These are phyloP conservation scores for Chionodraco myersi DNA, from an alignment of 2,113 vertebrate genomes.

Conservation along the genomic window DNA sequence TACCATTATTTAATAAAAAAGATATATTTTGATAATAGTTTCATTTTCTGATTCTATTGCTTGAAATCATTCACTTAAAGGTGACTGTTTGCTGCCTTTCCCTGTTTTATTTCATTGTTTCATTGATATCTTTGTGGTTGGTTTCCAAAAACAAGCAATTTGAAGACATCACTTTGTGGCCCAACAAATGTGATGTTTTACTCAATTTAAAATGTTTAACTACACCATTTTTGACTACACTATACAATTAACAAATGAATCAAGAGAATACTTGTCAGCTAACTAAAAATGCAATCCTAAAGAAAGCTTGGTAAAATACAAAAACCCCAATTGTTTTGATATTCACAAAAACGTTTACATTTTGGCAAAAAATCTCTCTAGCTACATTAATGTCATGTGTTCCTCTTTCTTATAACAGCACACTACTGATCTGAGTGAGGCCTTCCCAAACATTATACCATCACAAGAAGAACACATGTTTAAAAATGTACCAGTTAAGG, in stretches of 20 bases:
- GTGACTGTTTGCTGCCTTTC: background rate
- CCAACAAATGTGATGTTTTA: background rate
- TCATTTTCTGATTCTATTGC: background rate
- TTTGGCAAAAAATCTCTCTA: background rate
- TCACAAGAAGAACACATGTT: background rate
- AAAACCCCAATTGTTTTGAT: background rate
- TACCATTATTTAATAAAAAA: too few species aligned
- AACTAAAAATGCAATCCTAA: background rate
- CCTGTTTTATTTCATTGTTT: background rate
- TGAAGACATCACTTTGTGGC: background rate
- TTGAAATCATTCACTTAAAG: background rate
- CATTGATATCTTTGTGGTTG: background rate
- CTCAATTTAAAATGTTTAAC: too few species aligned
- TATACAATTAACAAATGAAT: background rate
- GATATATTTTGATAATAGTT: too few species aligned
- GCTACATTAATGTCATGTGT: background rate
- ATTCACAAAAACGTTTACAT: background rate
- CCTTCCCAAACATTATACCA: background rate
- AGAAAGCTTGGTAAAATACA: background rate
- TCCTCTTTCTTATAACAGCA: slow-evolving; percentile 10
- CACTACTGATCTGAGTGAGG: background rate
- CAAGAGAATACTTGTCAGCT: background rate
- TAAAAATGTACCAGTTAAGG: background rate
- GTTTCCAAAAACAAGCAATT: background rate
- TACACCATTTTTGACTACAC: too few species aligned